Evolutionary conservation across 2,797 vertebrate species (phyloP), one percentile per base, ranked within the genome.

Genomic region (Myiothlypis coronata): DNA sequence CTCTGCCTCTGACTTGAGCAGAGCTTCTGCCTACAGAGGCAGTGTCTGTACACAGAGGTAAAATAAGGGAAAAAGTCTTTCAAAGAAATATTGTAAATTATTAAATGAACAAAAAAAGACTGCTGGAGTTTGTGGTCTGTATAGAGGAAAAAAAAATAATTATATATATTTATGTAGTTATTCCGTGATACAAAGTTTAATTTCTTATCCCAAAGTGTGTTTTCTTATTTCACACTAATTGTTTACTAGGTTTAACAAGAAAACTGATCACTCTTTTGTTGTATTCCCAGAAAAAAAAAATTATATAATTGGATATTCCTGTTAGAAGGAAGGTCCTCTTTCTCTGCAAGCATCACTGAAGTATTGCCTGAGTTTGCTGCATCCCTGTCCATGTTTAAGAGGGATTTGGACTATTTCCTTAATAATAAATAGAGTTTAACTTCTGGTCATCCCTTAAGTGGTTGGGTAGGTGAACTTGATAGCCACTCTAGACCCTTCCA

Each of bases 131-230:
- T 39, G 14, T 47, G 5, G 3, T 55, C 22, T 50, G 4, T 35
- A 4, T 6, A 77, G 37, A 67, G 24, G 2, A 74, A 44, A 57
- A 49, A 49, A 34, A 34, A 34, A 34, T 34, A 34, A 34, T 34
- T 11, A 28, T 16, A 28, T 27, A 16, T 10, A 27, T 47, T 34
- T 34, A 15, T 47, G 26, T 22, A 12, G 49, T 50, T 47, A 35
- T 27, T 56, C 28, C 2, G 1, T 12, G 1, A 49, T 20, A 72
- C 2, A 50, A 50, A 41, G 1, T 35, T n/a, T 28, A 2, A 17
- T 52, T 50, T 72, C 13, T 39, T 70, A 60, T 27, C 6, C 27
- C 28, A 55, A 60, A 32, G 20, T 34, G 6, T 60, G 14, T 46
- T 69, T 53, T 17, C 15, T 11, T 39, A 55, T 47, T 24, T 27